These are phyloP conservation scores for Hyposoter dolosus DNA, from an alignment of 2,888 invertebrate genomes.

Conservation along the genomic window DNA sequence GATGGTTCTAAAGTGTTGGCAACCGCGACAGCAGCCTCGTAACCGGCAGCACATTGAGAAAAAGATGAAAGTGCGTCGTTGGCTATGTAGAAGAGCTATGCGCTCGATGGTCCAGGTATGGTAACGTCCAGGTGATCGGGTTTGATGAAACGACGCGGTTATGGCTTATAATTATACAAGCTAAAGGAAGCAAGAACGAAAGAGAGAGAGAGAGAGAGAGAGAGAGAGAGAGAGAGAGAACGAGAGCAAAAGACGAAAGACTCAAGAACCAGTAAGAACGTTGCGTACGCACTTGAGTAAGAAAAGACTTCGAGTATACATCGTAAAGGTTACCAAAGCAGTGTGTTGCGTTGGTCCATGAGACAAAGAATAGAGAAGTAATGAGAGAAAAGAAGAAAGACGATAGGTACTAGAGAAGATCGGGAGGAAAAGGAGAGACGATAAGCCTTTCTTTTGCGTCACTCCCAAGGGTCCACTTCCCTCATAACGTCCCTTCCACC, in stretches of 20 bases:
- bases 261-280: conserved; percentile 73
- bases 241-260: conserved; percentile 11
- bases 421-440: conserved; percentile 19
- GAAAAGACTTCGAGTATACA: conserved; percentile 23
- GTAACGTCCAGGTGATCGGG: conserved; percentile 75
- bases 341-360: conserved; percentile 23
- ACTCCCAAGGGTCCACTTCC: conserved; percentile 71
- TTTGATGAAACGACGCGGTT: conserved; percentile 82
- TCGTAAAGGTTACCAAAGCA: conserved; percentile 57
- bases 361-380: conserved; percentile 30
- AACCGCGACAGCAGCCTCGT: conserved; percentile 26
- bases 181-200: conserved; percentile 12
- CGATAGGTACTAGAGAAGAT: not conserved
- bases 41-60: conserved; percentile 23
- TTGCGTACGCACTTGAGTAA: conserved; percentile 49
- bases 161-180: conserved; percentile 81
- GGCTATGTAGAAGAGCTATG: conserved; percentile 31
- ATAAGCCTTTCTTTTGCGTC: conserved; percentile 66
- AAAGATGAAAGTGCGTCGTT: conserved; percentile 18
- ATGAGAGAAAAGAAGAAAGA: conserved; percentile 24
- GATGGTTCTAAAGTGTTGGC: conserved; percentile 46
- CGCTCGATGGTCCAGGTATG: conserved; percentile 51
- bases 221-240: conserved; percentile 7
- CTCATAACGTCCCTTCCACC: conserved; percentile 58
- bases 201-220: conserved; percentile 12